Conservation (phyloP, 2,888 invertebrate species). For the Stenchaetothrips biformis region DNA sequence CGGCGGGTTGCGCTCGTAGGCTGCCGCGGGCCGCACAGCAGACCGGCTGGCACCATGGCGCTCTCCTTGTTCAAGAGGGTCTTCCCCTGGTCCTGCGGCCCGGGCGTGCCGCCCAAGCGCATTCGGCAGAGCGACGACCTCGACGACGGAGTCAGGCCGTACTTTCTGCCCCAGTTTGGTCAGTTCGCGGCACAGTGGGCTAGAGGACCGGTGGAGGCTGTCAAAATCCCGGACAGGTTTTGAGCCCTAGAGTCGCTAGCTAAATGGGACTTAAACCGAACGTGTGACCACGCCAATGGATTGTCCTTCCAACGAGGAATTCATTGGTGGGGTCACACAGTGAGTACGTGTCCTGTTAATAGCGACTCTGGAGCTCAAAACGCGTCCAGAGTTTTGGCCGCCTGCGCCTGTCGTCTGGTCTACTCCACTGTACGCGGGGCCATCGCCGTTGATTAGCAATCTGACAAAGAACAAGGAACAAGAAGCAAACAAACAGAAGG, state of each 20-base stretch:
- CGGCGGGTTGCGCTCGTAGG: no score
- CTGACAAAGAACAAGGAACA: neutral
- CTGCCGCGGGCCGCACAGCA: no score
- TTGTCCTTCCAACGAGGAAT: no score
- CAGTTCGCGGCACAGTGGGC: neutral
- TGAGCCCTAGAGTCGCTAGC: no score
- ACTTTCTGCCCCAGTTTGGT: neutral
- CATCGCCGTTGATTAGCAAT: no score
- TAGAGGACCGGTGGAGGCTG: no score
- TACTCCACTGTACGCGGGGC: constrained; percentile 5
- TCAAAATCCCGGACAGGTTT: no score
- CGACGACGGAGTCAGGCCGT: neutral
- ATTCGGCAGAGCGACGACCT: neutral
- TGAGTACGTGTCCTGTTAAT: constrained; percentile 26
- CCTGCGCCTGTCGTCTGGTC: no score
- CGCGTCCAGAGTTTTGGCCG: no score
- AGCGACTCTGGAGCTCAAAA: no score
- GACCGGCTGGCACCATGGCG: neutral
- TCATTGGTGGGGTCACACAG: no score
- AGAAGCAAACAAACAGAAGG: neutral
- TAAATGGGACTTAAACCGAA: constrained; percentile 19
- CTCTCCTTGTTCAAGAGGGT: constrained; percentile 3
- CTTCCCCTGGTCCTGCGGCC: neutral
- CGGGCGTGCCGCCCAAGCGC: neutral
- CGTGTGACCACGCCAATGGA: no score